Percentiles rank a stretch among this genome's conserved stretches.
Evolutionary conservation across 2,888 invertebrate species (phyloP).

Genomic region (Rhorus exstirpatorius): DNA sequence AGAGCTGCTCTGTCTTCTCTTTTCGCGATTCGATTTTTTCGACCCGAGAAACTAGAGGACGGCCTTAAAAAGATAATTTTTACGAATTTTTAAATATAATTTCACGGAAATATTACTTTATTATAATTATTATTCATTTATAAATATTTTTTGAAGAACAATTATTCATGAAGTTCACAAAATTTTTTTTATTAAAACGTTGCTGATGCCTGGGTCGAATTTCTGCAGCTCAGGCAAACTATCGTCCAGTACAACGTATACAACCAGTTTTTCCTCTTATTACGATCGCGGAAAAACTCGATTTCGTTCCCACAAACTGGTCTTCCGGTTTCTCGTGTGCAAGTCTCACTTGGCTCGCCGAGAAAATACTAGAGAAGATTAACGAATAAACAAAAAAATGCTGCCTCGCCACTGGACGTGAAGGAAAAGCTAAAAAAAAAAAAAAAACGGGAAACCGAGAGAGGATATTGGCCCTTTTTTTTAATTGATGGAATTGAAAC

Average conservation of each 20-base stretch:
- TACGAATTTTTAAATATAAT: neutral
- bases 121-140: neutral
- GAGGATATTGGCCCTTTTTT: conserved; percentile 9
- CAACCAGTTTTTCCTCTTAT: conserved; percentile 21
- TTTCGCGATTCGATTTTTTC: no score
- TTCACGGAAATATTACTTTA: neutral
- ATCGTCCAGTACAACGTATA: conserved; percentile 23
- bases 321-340: conserved; percentile 31
- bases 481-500: conserved; percentile 24
- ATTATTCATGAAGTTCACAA: no score
- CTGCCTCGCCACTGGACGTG: neutral
- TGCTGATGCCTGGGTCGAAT: no score
- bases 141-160: neutral
- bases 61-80: no score
- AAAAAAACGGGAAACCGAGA: conserved; percentile 14
- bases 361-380: conserved; percentile 6
- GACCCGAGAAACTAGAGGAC: no score
- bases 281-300: conserved; percentile 51
- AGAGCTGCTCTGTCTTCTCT: no score
- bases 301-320: conserved; percentile 46
- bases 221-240: conserved; percentile 2
- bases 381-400: neutral
- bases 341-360: neutral
- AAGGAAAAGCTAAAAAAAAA: neutral
- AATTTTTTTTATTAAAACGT: no score